Conservation (phyloP, 2,113 vertebrate species). For the Heptranchias perlo region DNA sequence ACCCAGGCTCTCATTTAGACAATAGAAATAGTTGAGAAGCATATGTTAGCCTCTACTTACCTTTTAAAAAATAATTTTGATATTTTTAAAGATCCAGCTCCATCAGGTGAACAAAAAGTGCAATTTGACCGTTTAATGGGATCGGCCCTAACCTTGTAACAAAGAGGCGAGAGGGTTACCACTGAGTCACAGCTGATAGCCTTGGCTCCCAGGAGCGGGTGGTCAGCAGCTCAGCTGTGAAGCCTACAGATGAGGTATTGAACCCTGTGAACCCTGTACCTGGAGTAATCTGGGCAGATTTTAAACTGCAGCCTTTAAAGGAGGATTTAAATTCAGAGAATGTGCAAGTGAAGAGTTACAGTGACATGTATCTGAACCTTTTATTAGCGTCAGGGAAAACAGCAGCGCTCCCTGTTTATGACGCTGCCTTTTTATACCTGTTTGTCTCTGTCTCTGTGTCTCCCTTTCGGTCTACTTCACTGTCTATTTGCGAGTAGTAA, state of each 20-base stretch:
- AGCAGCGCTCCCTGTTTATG: not conserved
- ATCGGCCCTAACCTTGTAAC: too few relatives aligned
- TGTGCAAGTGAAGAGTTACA: not conserved
- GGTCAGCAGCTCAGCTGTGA: not conserved
- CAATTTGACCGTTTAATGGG: too few relatives aligned
- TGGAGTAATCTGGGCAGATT: not conserved
- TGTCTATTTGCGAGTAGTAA: too few relatives aligned
- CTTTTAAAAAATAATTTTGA: too few relatives aligned
- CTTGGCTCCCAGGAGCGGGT: not conserved
- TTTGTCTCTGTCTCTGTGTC: not conserved
- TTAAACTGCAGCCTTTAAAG: not conserved
- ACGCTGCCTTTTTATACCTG: not conserved
- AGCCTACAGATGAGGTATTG: not conserved
- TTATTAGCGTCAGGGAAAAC: not conserved
- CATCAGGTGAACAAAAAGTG: too few relatives aligned
- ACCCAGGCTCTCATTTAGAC: too few relatives aligned
- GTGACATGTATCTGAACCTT: not conserved
- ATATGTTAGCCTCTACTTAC: too few relatives aligned
- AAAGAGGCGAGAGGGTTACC: not conserved
- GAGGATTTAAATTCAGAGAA: not conserved
- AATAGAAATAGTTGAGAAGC: too few relatives aligned
- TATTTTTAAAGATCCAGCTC: too few relatives aligned
- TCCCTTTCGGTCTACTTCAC: too few relatives aligned
- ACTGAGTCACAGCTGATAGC: not conserved
- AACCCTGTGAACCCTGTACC: not conserved